These are phyloP conservation scores for Hystrix brachyura DNA, from an alignment of 2,113 vertebrate genomes.

Conservation along the genomic window DNA sequence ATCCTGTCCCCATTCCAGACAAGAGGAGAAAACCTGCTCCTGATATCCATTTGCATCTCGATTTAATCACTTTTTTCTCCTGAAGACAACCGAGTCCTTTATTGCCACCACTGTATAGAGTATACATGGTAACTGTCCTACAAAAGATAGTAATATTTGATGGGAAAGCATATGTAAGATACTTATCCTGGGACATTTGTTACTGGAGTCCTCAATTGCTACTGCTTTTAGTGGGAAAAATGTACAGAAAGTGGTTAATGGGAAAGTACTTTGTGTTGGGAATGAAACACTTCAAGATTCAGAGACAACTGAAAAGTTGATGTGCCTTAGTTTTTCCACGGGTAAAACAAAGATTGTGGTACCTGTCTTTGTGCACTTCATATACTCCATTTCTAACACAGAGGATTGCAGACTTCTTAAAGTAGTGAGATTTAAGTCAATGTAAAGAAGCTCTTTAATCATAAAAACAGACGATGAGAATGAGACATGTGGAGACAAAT, in stretches of 20 bases:
- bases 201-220: not conserved
- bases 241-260: not conserved
- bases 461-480: not conserved
- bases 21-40: slow-evolving; percentile 98
- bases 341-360: not conserved
- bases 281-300: not conserved
- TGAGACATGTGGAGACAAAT: not conserved
- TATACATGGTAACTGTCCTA: not conserved
- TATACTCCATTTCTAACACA: not conserved
- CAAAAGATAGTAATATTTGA: not conserved
- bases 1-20: slow-evolving; percentile 98
- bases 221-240: not conserved
- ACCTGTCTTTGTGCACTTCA: not conserved
- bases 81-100: not conserved
- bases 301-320: not conserved
- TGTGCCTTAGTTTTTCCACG: not conserved
- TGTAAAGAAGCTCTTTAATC: not conserved
- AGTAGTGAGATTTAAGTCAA: slow-evolving; percentile 17
- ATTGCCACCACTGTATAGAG: not conserved
- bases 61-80: not conserved
- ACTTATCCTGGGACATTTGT: not conserved
- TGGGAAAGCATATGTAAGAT: not conserved
- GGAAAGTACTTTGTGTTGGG: not conserved
- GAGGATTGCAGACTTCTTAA: not conserved
- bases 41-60: slow-evolving; percentile 92